Base-by-base conservation (phyloP, 2,888 invertebrate genomes). In the Eilema caniola region DNA sequence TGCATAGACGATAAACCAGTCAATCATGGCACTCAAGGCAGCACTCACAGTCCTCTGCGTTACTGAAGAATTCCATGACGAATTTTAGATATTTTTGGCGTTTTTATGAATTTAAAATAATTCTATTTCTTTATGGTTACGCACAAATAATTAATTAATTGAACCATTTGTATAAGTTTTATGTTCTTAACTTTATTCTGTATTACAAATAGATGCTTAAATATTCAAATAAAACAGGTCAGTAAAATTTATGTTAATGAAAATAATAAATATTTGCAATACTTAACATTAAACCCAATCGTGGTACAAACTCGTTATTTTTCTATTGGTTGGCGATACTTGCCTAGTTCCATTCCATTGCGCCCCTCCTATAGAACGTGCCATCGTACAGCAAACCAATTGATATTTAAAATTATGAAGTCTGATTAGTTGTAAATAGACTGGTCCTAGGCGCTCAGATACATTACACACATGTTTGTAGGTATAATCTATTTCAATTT, bases 361-460 rank as follows among this genome's bases (percentile, higher is more conserved):
- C 4, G 41, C 47, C 47, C 47, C 47, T 53, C 53, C 53, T 8
- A n/a, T n/a, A n/a, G 10, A 53, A 53, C n/a, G 53, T 2, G n/a
- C 20, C 10, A 8, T 53, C n/a, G 41, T 53, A 53, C 53, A 10
- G n/a, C 53, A 20, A n/a, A 53, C n/a, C 53, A n/a, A 53, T 53
- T 53, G 53, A 53, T 53, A n/a, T 53, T 53, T 53, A 1, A 53
- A 53, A 53, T 53, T 53, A 53, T 53, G 53, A 53, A 53, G 59
- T 25, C 14, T 28, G 14, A 28, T 16, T 25, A 59, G 25, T 25
- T 7, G 5, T 16, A 59, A 11, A 47, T 8, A 53, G n/a, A 2
- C 53, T 53, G n/a, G 53, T n/a, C 53, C n/a, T 47, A 20, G 5
- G 47, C 20, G 16, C 47, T 47, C 47, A 20, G 20, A 47, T 47